A percentile compares a stretch with the other conserved stretches of the same genome.
phyloP scores from a whole-genome alignment of 1,140 invertebrate species.

The Drosophila bocqueti region DNA sequence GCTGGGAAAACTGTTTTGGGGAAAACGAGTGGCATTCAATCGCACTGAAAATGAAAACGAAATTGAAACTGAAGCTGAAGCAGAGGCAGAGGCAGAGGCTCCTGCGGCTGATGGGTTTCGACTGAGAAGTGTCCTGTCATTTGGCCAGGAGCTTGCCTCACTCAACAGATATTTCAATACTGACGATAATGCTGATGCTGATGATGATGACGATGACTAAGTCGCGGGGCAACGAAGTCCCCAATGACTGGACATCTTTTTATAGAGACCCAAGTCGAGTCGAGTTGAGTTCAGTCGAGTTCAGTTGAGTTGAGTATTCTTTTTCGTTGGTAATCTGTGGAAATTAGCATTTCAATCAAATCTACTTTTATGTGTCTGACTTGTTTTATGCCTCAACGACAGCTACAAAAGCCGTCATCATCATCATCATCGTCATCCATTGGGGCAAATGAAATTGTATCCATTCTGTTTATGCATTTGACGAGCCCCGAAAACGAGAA shows the following conservation, averaged over 20 bases:
- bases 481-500: conserved; percentile 61
- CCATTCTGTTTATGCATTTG: conserved; percentile 62
- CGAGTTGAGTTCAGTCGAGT: not conserved
- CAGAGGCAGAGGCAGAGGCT: conserved; percentile 9
- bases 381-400: conserved; percentile 70
- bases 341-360: conserved; percentile 83
- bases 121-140: conserved; percentile 37
- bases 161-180: conserved; percentile 25
- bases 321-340: conserved; percentile 46
- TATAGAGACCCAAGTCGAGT: not conserved
- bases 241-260: conserved; percentile 40
- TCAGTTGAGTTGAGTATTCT: conserved; percentile 13
- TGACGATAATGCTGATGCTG: conserved; percentile 35
- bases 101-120: conserved; percentile 51
- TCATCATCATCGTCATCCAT: conserved; percentile 43
- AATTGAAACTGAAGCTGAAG: conserved; percentile 49
- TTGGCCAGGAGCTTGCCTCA: conserved; percentile 9
- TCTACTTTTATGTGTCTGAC: conserved; percentile 78
- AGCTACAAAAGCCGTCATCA: conserved; percentile 34
- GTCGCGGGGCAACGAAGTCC: conserved; percentile 10
- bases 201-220: conserved; percentile 47
- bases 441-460: conserved; percentile 55
- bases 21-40: conserved; percentile 53
- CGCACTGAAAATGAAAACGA: conserved; percentile 58
- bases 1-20: conserved; percentile 4